Evolutionary conservation across 2,797 vertebrate genomes (phyloP).

Genomic region (Scleropages formosus): DNA sequence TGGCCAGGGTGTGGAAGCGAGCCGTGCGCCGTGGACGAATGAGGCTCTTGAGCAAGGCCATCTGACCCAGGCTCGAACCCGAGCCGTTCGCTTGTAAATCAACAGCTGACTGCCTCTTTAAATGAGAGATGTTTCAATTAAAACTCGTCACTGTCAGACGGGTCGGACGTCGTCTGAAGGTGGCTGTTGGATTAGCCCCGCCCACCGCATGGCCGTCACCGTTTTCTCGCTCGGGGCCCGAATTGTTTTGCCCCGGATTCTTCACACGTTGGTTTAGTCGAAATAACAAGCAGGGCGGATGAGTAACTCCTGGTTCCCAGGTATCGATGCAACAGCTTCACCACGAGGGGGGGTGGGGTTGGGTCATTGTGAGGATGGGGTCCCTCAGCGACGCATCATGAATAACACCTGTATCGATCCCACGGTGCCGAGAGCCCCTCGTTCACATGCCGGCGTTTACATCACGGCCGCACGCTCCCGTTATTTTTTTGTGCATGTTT

Average conservation of each 20-base stretch:
- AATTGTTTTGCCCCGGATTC: constrained; percentile 36
- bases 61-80: constrained; percentile 36
- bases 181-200: constrained; percentile 46
- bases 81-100: constrained; percentile 41
- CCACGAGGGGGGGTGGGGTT: neutral
- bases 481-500: neutral
- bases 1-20: constrained; percentile 10
- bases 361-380: constrained; percentile 1
- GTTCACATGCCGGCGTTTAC: neutral
- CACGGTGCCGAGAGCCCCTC: neutral
- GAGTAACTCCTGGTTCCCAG: constrained; percentile 30
- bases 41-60: neutral
- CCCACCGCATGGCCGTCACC: constrained; percentile 47
- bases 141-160: constrained; percentile 48
- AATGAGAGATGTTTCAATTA: constrained; percentile 48
- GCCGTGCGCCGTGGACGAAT: neutral
- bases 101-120: constrained; percentile 46
- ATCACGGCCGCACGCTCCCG: neutral
- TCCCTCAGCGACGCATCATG: neutral
- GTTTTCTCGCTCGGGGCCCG: constrained; percentile 41
- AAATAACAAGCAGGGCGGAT: constrained; percentile 41
- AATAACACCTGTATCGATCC: neutral
- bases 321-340: constrained; percentile 25
- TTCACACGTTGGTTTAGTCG: constrained; percentile 44
- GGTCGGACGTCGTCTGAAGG: constrained; percentile 35